These are phyloP conservation scores for Hippocampus abdominalis DNA, from an alignment of 2,113 vertebrate species.

Conservation along the genomic window DNA sequence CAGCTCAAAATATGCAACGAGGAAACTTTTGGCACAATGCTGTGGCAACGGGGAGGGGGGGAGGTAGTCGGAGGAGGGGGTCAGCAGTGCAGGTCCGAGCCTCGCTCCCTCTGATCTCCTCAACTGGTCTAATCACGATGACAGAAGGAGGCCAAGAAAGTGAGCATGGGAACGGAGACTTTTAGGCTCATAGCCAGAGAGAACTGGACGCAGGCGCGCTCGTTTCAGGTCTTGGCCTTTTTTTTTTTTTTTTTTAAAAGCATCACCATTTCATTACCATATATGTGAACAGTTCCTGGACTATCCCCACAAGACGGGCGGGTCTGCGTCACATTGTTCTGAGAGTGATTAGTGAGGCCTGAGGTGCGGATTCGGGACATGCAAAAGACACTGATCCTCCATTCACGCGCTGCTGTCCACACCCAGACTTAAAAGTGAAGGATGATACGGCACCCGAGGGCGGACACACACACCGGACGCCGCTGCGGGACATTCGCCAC, in stretches of 20 bases:
- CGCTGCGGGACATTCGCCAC: not conserved
- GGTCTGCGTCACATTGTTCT: not conserved
- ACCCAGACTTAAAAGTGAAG: constrained; percentile 12
- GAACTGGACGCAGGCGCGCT: not conserved
- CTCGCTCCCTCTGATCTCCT: constrained; percentile 62
- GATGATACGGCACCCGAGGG: constrained; percentile 2
- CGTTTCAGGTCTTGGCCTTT: not conserved
- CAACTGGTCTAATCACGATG: constrained; percentile 58
- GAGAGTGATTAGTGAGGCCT: constrained; percentile 21
- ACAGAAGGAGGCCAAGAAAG: constrained; percentile 66
- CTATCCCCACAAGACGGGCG: constrained; percentile 9
- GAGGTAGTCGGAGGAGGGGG: constrained; percentile 52
- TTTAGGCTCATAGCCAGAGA: constrained; percentile 6
- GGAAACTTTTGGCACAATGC: constrained; percentile 10
- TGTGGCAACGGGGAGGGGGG: constrained; percentile 1
- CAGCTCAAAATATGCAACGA: constrained; percentile 6
- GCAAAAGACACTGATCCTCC: constrained; percentile 10
- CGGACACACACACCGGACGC: not conserved
- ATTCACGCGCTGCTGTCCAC: constrained; percentile 27
- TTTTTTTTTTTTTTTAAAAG: not conserved
- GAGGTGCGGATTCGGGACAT: constrained; percentile 24
- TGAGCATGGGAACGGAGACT: constrained; percentile 24
- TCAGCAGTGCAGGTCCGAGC: constrained; percentile 42
- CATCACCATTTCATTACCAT: not conserved
- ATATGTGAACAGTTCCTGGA: not conserved